phyloP scores from a whole-genome alignment of 2,888 invertebrate species.

The Imbricaverruca yamaguchii region DNA sequence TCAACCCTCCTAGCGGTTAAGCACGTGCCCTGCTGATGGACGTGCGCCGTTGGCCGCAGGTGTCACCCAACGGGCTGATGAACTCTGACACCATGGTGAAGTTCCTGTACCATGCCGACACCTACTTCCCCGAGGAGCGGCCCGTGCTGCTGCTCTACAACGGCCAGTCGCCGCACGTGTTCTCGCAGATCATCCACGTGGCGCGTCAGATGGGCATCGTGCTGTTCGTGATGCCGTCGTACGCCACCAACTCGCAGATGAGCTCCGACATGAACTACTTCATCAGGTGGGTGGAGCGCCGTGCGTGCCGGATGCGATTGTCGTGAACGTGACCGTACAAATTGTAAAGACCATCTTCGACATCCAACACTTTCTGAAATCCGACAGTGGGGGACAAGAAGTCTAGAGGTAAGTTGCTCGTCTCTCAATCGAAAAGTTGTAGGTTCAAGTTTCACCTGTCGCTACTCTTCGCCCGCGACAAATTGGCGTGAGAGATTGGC shows the following conservation, averaged over 20 bases:
- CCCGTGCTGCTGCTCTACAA: constrained; percentile 22
- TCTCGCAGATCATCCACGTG: constrained; percentile 20
- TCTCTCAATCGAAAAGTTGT: no score
- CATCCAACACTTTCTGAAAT: no score
- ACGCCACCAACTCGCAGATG: constrained; percentile 13
- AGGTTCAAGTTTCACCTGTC: no score
- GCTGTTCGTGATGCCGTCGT: constrained; percentile 13
- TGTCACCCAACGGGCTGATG: constrained; percentile 18
- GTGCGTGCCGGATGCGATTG: no score
- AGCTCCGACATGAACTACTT: constrained; percentile 23
- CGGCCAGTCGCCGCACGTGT: constrained; percentile 21
- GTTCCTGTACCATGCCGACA: constrained; percentile 21
- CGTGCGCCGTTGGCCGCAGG: not conserved
- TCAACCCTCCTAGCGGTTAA: no score
- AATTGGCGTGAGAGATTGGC: no score
- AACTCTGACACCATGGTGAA: constrained; percentile 22
- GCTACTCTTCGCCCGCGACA: no score
- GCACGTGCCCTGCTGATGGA: no score
- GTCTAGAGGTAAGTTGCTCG: no score
- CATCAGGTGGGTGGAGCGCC: not conserved
- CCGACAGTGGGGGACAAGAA: no score
- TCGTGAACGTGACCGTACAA: no score
- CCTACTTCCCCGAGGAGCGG: constrained; percentile 19
- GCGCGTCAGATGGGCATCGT: constrained; percentile 21
- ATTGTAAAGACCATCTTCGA: no score